These are phyloP conservation scores for Mastomys coucha DNA, from an alignment of 2,113 vertebrate genomes.

Conservation along the genomic window DNA sequence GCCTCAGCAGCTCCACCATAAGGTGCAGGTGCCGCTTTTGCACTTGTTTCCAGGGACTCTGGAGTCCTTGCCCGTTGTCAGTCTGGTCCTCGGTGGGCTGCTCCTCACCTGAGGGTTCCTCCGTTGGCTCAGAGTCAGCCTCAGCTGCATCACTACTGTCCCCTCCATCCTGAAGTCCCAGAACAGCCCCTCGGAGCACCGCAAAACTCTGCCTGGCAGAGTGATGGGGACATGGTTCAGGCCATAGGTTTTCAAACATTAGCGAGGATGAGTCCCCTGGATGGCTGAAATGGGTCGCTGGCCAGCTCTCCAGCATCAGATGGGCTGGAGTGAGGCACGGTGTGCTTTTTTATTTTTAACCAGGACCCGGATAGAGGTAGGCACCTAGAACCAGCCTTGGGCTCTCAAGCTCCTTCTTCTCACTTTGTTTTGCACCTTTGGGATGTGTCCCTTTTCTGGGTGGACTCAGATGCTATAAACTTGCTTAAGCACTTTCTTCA, in stretches of 20 bases:
- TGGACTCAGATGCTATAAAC: neutral
- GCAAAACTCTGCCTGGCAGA: constrained; percentile 94
- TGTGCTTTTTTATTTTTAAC: neutral
- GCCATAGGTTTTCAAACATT: neutral
- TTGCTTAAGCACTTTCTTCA: neutral
- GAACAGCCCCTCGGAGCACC: constrained; percentile 93
- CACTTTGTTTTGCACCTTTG: neutral
- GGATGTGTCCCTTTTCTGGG: neutral
- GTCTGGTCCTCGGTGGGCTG: constrained; percentile 25
- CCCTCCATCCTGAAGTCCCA: constrained; percentile 90
- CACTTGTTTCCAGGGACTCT: constrained; percentile 81
- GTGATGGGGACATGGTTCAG: neutral
- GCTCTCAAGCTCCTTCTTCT: neutral
- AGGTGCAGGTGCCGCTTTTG: constrained; percentile 90
- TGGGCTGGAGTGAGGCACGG: neutral
- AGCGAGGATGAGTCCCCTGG: neutral
- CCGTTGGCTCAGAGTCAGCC: neutral
- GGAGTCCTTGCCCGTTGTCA: neutral
- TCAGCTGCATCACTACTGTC: neutral
- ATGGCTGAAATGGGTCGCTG: neutral
- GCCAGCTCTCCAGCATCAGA: too few species aligned
- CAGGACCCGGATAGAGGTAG: neutral
- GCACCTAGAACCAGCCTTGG: neutral
- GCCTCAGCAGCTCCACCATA: constrained; percentile 93
- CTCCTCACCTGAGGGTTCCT: neutral